Evolutionary conservation across 2,888 invertebrate species (phyloP).

Genomic region (Dynastes hyllus): DNA sequence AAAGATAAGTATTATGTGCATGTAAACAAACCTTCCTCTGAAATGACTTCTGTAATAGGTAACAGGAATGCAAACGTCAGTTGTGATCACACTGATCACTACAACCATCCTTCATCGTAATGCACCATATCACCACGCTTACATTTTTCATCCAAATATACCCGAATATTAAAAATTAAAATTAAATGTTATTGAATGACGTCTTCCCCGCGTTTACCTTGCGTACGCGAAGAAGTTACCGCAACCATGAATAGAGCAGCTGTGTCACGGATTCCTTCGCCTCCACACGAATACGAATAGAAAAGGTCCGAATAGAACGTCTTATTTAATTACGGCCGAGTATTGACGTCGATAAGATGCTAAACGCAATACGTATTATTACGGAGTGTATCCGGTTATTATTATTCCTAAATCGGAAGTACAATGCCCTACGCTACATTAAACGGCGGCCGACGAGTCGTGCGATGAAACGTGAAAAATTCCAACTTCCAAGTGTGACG

Average conservation of each 20-base stretch:
- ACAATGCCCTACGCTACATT: slow-evolving; percentile 14
- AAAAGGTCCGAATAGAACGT: slow-evolving; percentile 18
- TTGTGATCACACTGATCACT: slow-evolving; percentile 59
- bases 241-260: slow-evolving; percentile 37
- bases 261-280: slow-evolving; percentile 27
- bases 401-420: slow-evolving; percentile 26
- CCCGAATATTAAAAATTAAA: slow-evolving; percentile 14
- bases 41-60: slow-evolving; percentile 59
- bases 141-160: not conserved
- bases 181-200: not conserved
- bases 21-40: slow-evolving; percentile 60
- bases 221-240: slow-evolving; percentile 37
- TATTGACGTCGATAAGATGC: slow-evolving; percentile 8
- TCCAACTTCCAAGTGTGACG: slow-evolving; percentile 40
- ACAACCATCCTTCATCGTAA: slow-evolving; percentile 62
- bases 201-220: slow-evolving; percentile 35
- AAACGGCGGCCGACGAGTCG: slow-evolving; percentile 20
- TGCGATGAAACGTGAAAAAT: slow-evolving; percentile 46
- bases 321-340: slow-evolving; percentile 14
- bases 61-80: slow-evolving; percentile 63
- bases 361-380: slow-evolving; percentile 9
- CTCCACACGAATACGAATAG: slow-evolving; percentile 38
- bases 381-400: slow-evolving; percentile 32
- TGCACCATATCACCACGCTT: slow-evolving; percentile 43
- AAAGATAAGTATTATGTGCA: not conserved